A percentile compares a stretch with the other conserved stretches of the same genome.
These are phyloP conservation scores for Ernsta delagoae DNA, from an alignment of 2,888 invertebrate genomes.

Conservation along the genomic window DNA sequence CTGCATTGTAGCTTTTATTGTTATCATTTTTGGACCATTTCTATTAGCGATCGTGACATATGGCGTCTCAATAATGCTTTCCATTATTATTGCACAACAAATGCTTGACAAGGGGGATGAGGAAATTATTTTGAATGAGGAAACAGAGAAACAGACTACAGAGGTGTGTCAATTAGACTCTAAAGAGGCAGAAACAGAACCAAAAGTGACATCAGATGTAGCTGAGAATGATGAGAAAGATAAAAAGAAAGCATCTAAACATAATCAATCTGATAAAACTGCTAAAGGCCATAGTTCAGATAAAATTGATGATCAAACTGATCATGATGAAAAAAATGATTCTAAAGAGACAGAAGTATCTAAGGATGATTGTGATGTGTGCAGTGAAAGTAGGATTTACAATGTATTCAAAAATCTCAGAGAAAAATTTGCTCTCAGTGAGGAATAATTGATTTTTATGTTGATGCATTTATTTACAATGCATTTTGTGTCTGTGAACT, in stretches of 20 bases:
- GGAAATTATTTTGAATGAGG: constrained; percentile 18
- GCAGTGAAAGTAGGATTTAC: constrained; percentile 70
- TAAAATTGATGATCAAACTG: constrained; percentile 25
- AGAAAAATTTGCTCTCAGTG: constrained; percentile 66
- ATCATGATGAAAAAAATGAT: constrained; percentile 32
- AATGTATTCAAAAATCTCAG: constrained; percentile 63
- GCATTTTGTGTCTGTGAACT: background rate
- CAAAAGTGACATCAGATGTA: constrained; percentile 4
- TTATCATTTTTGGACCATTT: constrained; percentile 85
- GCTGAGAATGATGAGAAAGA: constrained; percentile 20
- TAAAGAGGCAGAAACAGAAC: constrained; percentile 34
- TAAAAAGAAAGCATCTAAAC: constrained; percentile 16
- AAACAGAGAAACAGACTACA: constrained; percentile 14
- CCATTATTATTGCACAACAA: constrained; percentile 85
- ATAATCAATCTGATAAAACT: constrained; percentile 5
- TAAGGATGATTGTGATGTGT: constrained; percentile 57
- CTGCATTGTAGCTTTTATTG: constrained; percentile 79
- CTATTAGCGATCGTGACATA: constrained; percentile 86
- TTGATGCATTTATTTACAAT: background rate
- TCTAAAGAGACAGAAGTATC: constrained; percentile 21
- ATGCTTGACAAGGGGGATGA: constrained; percentile 58
- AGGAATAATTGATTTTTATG: constrained; percentile 40
- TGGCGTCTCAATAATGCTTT: constrained; percentile 82
- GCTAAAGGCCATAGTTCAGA: constrained; percentile 25
- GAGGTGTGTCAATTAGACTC: constrained; percentile 24